Evolutionary conservation across 2,888 invertebrate genomes (phyloP), one percentile per base, ranked within the genome.

Genomic region (Coleophora deauratella): DNA sequence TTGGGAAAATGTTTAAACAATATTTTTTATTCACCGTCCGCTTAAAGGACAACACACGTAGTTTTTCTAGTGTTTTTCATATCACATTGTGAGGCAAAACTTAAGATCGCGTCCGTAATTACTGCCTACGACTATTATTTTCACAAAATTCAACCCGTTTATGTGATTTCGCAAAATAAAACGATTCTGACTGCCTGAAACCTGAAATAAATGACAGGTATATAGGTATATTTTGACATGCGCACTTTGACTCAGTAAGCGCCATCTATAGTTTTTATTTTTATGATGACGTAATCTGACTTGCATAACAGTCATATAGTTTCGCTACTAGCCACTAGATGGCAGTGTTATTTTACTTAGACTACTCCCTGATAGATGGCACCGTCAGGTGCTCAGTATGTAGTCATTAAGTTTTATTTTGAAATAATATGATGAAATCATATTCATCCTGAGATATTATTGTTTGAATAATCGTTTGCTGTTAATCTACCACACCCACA

Each of bases 201-300:
- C 21, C 21, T 52, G 57, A 48, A 41, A 35, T 51, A 54, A 68
- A 75, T 81, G 81, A 81, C 79, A 79, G 64, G 62, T 74, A 79
- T 81, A 81, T 79, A 79, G 63, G 62, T 74, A 72, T 61, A 21
- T 78, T 78, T 75, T 81, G 84, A 82, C 84, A 84, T 84, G 84
- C 84, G 84, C 78, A 78, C 59, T 63, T n/a, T n/a, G n/a, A 49
- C 60, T 59, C 64, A 55, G 55, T 56, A 42, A 48, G 62, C 51
- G 72, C 50, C 68, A 66, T 72, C 78, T 78, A 31, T 11, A 31
- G 10, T 11, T 21, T 21, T 21, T 21, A 21, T 6, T 21, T 4
- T 21, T 21, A 21, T 21, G 3, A 21, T 21, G 3, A 21, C 21
- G 21, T 3, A 21, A 6, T 21, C n/a, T n/a, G n/a, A n/a, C n/a